Evolutionary conservation across 2,797 vertebrate genomes (phyloP).

Genomic region (Acomys russatus): DNA sequence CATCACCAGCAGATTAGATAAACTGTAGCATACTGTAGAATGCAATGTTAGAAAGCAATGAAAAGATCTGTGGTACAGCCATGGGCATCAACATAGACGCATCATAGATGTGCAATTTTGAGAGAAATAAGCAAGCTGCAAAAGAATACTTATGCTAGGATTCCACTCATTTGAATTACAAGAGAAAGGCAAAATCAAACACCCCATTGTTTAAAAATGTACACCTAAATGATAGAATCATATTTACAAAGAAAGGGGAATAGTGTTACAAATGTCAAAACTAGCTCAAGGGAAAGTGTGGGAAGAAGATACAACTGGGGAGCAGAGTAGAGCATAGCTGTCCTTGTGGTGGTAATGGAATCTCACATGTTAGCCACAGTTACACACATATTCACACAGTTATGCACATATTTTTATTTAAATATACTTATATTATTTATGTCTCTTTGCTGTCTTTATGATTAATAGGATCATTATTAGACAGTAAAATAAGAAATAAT

Average conservation of each 20-base stretch:
- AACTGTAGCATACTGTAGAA: not conserved
- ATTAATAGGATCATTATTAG: not conserved
- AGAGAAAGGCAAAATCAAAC: slow-evolving; percentile 14
- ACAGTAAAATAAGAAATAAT: not conserved
- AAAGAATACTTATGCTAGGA: not conserved
- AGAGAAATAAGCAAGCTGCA: slow-evolving; percentile 21
- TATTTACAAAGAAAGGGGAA: not conserved
- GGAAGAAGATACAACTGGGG: not conserved
- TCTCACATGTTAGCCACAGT: not conserved
- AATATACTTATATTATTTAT: not conserved
- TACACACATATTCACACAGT: not conserved
- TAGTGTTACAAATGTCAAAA: slow-evolving; percentile 58
- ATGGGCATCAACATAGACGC: not conserved
- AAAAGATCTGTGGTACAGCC: not conserved
- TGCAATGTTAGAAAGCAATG: not conserved
- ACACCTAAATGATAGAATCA: slow-evolving; percentile 11
- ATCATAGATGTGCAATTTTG: not conserved
- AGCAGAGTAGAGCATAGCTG: not conserved
- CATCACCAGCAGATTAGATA: not conserved
- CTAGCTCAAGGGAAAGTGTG: not conserved
- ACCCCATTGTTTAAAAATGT: slow-evolving; percentile 45
- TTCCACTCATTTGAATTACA: slow-evolving; percentile 9
- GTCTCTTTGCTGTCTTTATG: not conserved
- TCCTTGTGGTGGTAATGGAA: not conserved
- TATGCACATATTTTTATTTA: not conserved